Evolutionary conservation across 2,797 vertebrate genomes (phyloP).

Genomic region (Coilia nasus): DNA sequence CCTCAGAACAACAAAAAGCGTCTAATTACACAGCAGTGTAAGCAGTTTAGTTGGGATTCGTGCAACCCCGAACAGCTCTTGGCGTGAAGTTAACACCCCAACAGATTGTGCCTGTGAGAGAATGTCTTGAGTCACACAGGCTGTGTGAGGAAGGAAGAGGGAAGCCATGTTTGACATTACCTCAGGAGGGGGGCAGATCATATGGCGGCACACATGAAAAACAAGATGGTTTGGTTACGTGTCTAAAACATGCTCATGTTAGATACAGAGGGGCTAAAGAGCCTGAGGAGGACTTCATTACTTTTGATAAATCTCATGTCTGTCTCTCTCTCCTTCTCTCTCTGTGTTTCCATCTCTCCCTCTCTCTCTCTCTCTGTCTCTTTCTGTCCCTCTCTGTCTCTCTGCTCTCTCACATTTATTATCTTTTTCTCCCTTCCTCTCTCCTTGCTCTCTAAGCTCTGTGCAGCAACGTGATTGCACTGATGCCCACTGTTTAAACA

Average conservation of each 20-base stretch:
- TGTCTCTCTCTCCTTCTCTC: slow-evolving; percentile 1
- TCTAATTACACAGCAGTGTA: slow-evolving; percentile 16
- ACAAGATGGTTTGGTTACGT: neutral
- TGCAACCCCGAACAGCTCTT: slow-evolving; percentile 6
- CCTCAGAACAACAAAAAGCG: neutral
- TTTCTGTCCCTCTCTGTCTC: neutral
- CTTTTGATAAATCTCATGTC: slow-evolving; percentile 4
- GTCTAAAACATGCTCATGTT: neutral
- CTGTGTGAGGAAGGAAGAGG: neutral
- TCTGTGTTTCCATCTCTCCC: neutral
- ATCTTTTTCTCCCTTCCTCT: slow-evolving; percentile 1
- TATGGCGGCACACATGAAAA: neutral
- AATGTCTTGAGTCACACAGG: slow-evolving; percentile 51
- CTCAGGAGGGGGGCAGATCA: neutral
- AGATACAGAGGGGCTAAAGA: neutral
- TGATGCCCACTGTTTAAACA: neutral
- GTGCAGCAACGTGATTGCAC: neutral
- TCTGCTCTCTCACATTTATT: neutral
- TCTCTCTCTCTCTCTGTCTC: slow-evolving; percentile 3
- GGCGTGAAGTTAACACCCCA: slow-evolving; percentile 15
- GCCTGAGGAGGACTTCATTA: slow-evolving; percentile 2
- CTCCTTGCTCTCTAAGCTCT: neutral
- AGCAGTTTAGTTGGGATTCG: neutral
- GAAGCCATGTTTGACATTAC: slow-evolving; percentile 2
- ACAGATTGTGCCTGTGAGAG: slow-evolving; percentile 58